Percentiles rank a stretch among this genome's conserved stretches.
Evolutionary conservation across 2,113 vertebrate species (phyloP).

Genomic region (Circaetus cinerascens): DNA sequence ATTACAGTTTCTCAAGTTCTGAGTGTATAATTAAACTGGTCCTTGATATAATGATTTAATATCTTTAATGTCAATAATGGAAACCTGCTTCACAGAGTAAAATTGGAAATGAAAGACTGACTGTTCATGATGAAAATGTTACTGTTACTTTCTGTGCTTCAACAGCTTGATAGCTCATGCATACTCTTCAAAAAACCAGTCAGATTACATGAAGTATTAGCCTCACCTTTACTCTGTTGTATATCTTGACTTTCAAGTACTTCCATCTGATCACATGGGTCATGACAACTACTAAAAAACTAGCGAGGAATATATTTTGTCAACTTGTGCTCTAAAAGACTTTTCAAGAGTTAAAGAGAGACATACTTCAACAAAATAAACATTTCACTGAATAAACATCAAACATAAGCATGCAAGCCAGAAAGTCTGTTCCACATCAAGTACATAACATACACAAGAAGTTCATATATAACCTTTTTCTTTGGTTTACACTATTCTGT

Average conservation of each 20-base stretch:
- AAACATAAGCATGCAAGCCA: slow-evolving; percentile 6
- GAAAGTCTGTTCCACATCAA: background rate
- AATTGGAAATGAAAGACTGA: background rate
- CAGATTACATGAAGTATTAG: background rate
- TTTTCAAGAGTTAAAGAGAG: slow-evolving; percentile 1
- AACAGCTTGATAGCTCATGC: background rate
- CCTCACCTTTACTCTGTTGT: background rate
- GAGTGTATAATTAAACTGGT: background rate
- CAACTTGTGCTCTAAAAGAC: background rate
- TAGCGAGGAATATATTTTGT: background rate
- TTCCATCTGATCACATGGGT: slow-evolving; percentile 7
- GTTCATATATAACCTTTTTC: background rate
- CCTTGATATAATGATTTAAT: background rate
- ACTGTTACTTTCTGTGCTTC: background rate
- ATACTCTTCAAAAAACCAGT: background rate
- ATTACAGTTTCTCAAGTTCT: background rate
- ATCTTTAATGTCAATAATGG: background rate
- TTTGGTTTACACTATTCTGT: background rate
- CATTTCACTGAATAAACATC: background rate
- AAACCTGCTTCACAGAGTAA: background rate
- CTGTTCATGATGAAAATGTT: background rate
- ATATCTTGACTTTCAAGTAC: background rate
- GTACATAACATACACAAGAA: background rate
- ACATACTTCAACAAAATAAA: slow-evolving; percentile 14
- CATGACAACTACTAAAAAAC: background rate